A percentile compares a stretch with the other conserved stretches of the same genome.
These are phyloP conservation scores for Pseudochirops corinnae DNA, from an alignment of 2,797 vertebrate species.

Conservation along the genomic window DNA sequence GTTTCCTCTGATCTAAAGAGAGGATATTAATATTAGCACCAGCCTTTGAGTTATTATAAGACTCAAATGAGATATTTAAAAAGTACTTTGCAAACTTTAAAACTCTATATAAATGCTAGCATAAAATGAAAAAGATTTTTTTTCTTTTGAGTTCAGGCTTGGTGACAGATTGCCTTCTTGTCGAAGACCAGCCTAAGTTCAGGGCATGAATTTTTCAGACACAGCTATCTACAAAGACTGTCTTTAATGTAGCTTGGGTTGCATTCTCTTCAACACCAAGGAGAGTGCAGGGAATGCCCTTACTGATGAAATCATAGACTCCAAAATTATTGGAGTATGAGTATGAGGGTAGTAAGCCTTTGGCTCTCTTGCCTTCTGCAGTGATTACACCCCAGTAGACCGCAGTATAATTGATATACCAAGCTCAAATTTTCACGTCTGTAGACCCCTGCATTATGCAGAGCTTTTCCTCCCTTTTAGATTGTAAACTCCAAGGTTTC, in stretches of 20 bases:
- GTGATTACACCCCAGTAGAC: neutral
- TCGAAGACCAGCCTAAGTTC: neutral
- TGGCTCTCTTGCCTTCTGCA: neutral
- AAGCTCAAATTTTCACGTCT: neutral
- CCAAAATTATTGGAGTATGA: neutral
- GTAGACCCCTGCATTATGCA: fast-evolving
- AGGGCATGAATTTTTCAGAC: neutral
- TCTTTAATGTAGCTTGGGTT: neutral
- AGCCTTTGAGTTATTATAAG: neutral
- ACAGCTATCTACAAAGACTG: neutral
- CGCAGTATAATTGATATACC: fast-evolving
- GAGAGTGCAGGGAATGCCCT: neutral
- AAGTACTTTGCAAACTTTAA: neutral
- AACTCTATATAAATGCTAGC: neutral
- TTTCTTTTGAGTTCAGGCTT: neutral
- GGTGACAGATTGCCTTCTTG: neutral
- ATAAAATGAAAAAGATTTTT: neutral
- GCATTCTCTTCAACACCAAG: neutral
- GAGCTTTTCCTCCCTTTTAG: neutral
- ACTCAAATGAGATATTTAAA: neutral
- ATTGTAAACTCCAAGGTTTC: neutral
- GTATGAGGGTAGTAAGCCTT: fast-evolving
- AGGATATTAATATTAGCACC: neutral
- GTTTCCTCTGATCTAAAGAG: neutral
- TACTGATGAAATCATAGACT: neutral